Conservation (phyloP, 2,113 vertebrate genomes). For the Ceyx cyanopectus region DNA sequence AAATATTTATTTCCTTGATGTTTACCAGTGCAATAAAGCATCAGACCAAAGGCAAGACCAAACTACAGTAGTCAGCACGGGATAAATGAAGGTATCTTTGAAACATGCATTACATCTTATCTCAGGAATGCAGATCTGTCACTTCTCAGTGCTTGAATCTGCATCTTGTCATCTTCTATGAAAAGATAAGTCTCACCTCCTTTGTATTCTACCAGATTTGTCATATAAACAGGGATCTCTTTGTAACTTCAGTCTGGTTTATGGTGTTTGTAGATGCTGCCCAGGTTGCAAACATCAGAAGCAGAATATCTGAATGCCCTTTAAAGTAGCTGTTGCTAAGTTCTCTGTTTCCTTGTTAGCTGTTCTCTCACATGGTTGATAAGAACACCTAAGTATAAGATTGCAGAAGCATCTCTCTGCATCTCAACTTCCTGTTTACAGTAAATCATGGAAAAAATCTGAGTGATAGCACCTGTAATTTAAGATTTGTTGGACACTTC, state of each 20-base stretch:
- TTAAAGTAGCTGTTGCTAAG: background rate
- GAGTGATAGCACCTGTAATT: background rate
- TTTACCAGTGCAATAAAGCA: conserved; percentile 67
- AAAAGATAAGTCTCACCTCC: conserved; percentile 31
- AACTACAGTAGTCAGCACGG: conserved; percentile 34
- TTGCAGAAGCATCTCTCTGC: background rate
- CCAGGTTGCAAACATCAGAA: background rate
- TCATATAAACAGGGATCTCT: conserved; percentile 11
- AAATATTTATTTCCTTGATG: conserved; percentile 61
- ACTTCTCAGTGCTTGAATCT: conserved; percentile 56
- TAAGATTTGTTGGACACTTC: background rate
- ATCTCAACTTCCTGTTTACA: background rate
- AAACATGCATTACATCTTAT: conserved; percentile 52
- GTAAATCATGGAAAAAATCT: background rate
- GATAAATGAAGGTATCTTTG: conserved; percentile 64
- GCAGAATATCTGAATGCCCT: background rate
- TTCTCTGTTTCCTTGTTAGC: background rate
- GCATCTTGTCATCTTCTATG: conserved; percentile 41
- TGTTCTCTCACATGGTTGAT: background rate
- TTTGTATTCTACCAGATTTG: conserved; percentile 42
- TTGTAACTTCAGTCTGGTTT: background rate
- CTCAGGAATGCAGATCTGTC: conserved; percentile 61
- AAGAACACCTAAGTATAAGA: background rate
- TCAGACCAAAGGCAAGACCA: conserved; percentile 67
- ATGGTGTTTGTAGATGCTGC: background rate